Evolutionary conservation across 2,113 vertebrate species (phyloP).

Genomic region (Tetrax tetrax): DNA sequence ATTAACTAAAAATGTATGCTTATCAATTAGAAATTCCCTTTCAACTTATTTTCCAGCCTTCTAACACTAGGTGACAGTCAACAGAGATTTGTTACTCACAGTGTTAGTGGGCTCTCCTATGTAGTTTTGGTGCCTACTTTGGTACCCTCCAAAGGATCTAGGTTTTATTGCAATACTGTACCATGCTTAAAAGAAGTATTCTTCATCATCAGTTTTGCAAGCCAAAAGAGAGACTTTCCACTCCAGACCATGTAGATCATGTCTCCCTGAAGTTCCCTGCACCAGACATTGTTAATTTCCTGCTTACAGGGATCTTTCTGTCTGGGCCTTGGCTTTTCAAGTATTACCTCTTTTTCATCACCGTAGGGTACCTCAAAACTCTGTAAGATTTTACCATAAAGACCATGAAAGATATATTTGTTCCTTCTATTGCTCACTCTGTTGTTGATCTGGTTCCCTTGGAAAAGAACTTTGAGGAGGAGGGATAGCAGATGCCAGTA

Average conservation of each 20-base stretch:
- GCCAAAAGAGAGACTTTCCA: neutral
- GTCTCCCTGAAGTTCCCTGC: neutral
- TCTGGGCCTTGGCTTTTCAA: neutral
- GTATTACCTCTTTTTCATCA: neutral
- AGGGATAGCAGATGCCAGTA: conserved; percentile 54
- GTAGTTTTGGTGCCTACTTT: neutral
- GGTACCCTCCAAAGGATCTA: neutral
- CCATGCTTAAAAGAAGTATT: neutral
- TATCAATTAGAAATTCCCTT: neutral
- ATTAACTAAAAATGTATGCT: neutral
- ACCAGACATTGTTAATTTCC: conserved; percentile 40
- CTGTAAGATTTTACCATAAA: conserved; percentile 13
- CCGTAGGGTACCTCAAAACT: conserved; percentile 17
- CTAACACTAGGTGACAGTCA: neutral
- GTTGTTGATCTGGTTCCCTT: conserved; percentile 41
- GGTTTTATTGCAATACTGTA: neutral
- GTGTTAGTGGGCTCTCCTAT: neutral
- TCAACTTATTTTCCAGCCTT: neutral
- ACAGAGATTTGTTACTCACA: neutral
- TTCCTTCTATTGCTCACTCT: conserved; percentile 19
- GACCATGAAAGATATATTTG: conserved; percentile 15
- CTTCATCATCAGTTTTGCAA: neutral
- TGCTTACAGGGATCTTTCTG: conserved; percentile 6
- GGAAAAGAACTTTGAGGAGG: conserved; percentile 45
- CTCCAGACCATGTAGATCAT: neutral